Conservation (phyloP, 2,888 invertebrate genomes). For the Entomobrya multifasciata region DNA sequence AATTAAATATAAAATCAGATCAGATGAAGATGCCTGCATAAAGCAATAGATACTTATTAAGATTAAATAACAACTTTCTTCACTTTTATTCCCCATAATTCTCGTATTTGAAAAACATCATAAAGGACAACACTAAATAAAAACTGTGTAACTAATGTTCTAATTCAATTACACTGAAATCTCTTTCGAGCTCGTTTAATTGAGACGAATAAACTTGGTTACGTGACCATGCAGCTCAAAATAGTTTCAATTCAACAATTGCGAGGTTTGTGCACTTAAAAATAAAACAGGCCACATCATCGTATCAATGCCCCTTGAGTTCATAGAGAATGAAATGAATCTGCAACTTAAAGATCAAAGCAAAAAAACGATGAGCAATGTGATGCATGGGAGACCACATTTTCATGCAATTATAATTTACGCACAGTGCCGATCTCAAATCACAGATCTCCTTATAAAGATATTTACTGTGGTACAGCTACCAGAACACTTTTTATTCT, state of each 20-base stretch:
- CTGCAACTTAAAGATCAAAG: conserved; percentile 30
- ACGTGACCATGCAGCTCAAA: conserved; percentile 11
- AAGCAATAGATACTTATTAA: neutral
- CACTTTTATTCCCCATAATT: neutral
- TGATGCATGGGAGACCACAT: conserved; percentile 23
- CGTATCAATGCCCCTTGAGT: neutral
- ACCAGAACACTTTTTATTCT: neutral
- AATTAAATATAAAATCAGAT: too few relatives aligned
- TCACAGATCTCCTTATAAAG: neutral
- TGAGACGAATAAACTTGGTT: conserved; percentile 3
- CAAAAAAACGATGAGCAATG: conserved; percentile 24
- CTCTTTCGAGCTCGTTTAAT: conserved; percentile 24
- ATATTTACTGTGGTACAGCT: neutral
- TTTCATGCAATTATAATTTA: conserved; percentile 34
- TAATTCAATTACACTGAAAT: neutral
- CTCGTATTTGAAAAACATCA: conserved; percentile 4
- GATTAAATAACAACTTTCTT: conserved; percentile 41
- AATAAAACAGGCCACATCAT: conserved; percentile 53
- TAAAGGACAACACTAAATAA: neutral
- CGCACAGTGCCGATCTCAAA: neutral
- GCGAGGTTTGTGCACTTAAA: neutral
- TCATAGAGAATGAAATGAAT: conserved; percentile 24
- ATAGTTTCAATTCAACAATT: neutral
- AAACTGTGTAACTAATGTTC: neutral
- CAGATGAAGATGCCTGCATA: too few relatives aligned